Evolutionary conservation across 2,797 vertebrate genomes (phyloP).

Genomic region (Lacerta viridis): DNA sequence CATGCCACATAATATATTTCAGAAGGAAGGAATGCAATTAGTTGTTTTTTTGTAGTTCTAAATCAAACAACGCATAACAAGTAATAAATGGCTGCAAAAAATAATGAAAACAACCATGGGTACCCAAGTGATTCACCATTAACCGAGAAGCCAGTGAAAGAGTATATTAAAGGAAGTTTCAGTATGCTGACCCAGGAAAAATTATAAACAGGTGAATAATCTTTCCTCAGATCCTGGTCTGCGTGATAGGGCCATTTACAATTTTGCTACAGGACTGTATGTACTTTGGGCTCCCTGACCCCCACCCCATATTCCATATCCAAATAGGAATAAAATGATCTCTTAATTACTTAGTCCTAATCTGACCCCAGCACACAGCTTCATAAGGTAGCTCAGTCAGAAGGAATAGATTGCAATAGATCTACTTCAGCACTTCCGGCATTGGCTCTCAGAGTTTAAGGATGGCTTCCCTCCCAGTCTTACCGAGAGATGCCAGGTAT

Average conservation of each 20-base stretch:
- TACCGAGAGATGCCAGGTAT: too few relatives aligned
- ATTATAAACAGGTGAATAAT: constrained; percentile 19
- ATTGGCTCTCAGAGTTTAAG: too few relatives aligned
- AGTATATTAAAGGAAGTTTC: neutral
- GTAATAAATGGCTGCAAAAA: neutral
- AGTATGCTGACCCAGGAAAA: neutral
- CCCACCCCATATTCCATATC: neutral
- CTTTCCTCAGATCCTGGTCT: neutral
- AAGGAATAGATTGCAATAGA: neutral
- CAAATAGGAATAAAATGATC: constrained; percentile 3
- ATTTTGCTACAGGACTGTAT: neutral
- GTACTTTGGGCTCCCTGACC: neutral
- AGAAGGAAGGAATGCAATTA: neutral
- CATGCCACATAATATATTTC: neutral
- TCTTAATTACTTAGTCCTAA: neutral
- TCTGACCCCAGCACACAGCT: neutral
- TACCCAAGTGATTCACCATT: neutral
- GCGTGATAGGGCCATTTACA: neutral
- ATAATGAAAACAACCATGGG: neutral
- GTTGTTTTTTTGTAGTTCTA: neutral
- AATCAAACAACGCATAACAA: neutral
- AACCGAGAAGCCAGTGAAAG: neutral
- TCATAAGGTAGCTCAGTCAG: neutral
- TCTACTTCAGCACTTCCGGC: too few relatives aligned
- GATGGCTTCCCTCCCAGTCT: too few relatives aligned